phyloP scores from a whole-genome alignment of 2,113 vertebrate species.

The Procavia capensis region DNA sequence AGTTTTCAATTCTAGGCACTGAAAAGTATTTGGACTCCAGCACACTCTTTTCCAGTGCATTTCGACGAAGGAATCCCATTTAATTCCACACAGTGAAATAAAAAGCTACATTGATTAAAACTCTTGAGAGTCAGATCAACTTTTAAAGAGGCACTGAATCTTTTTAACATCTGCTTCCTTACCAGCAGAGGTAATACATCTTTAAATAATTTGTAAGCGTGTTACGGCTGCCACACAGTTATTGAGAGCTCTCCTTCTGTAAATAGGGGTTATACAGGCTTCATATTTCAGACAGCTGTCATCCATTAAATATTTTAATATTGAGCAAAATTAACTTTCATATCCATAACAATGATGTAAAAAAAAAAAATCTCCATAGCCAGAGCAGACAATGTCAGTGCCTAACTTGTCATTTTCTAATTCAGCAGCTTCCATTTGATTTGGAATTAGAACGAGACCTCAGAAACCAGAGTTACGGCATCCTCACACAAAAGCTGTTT shows the following conservation, averaged over 20 bases:
- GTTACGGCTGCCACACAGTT: conserved; percentile 65
- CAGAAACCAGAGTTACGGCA: conserved; percentile 77
- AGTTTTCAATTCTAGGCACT: conserved; percentile 69
- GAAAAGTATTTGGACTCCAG: conserved; percentile 67
- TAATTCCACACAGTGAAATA: conserved; percentile 64
- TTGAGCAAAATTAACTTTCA: conserved; percentile 83
- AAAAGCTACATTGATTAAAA: conserved; percentile 72
- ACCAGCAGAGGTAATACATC: conserved; percentile 75
- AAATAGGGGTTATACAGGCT: conserved; percentile 62
- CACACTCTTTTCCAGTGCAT: conserved; percentile 62
- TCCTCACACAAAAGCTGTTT: conserved; percentile 88
- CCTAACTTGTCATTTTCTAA: conserved; percentile 87
- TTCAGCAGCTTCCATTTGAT: conserved; percentile 85
- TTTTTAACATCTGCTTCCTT: conserved; percentile 74
- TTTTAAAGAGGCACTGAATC: conserved; percentile 74
- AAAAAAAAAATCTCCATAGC: conserved; percentile 66
- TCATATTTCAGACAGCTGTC: conserved; percentile 79
- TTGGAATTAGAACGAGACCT: conserved; percentile 87
- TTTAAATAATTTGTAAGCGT: conserved; percentile 83
- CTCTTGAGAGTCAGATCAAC: conserved; percentile 69
- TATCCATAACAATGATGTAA: conserved; percentile 81
- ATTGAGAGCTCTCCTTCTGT: conserved; percentile 76
- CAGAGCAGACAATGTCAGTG: conserved; percentile 77
- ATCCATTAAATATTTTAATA: conserved; percentile 85
- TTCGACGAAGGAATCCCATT: conserved; percentile 71